phyloP scores from a whole-genome alignment of 1,140 invertebrate genomes.

The Drosophila cardini region DNA sequence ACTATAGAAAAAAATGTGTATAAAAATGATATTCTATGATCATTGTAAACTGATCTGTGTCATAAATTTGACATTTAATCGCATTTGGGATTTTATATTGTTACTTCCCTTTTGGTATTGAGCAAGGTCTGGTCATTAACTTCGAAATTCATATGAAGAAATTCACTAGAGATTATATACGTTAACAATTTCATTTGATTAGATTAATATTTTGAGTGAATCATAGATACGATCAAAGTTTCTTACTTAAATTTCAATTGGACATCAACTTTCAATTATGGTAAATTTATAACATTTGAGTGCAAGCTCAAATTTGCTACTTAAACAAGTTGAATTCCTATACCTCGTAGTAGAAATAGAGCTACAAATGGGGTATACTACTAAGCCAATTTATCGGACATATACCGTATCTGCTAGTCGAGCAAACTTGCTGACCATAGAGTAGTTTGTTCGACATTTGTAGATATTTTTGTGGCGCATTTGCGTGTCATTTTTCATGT shows the following conservation, averaged over 20 bases:
- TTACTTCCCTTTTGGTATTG: constrained; percentile 30
- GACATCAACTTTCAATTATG: constrained; percentile 14
- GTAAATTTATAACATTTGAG: constrained; percentile 9
- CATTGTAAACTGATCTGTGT: constrained; percentile 74
- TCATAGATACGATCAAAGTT: constrained; percentile 15
- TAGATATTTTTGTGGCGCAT: constrained; percentile 30
- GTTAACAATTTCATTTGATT: constrained; percentile 18
- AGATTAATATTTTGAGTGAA: constrained; percentile 20
- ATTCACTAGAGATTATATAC: constrained; percentile 25
- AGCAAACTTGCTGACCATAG: constrained; percentile 1
- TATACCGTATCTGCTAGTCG: constrained; percentile 1
- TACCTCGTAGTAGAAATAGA: background rate
- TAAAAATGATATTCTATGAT: constrained; percentile 44
- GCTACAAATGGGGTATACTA: background rate
- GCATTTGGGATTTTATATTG: constrained; percentile 31
- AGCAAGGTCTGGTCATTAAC: constrained; percentile 50
- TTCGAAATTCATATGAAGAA: constrained; percentile 14
- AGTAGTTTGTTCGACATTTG: constrained; percentile 27
- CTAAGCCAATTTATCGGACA: too few relatives aligned
- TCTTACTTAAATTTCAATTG: background rate
- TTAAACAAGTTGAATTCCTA: constrained; percentile 2
- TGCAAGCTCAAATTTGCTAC: constrained; percentile 13
- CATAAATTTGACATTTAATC: constrained; percentile 82
- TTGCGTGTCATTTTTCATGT: constrained; percentile 34
- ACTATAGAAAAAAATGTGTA: constrained; percentile 28